Base-by-base conservation (phyloP, 2,113 vertebrate genomes). In the Nothobranchius furzeri region DNA sequence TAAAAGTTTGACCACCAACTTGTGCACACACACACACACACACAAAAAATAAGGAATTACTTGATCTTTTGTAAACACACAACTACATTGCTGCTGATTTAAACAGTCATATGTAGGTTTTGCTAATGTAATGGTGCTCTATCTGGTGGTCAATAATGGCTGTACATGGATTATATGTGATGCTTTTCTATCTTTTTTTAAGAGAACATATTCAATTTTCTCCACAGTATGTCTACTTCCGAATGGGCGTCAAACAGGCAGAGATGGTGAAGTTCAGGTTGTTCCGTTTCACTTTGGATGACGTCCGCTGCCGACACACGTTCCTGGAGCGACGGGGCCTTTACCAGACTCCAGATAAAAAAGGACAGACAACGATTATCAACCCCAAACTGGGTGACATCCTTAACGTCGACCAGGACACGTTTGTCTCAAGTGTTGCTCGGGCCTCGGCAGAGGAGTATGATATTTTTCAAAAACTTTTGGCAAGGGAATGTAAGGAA, bases 251-350 rank as follows among this genome's bases (percentile, higher is more conserved):
- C 36, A 91, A 62, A 67, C 96, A 98, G 15, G 60, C 62, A 1
- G 94, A 94, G 42, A 93, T 99, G 74, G 88, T 95, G 60, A 94
- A 88, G 73, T 89, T 89, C 6, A 86, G 79, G 7, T 76, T 95
- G 6, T 95, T 98, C 67, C 87, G 79, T 45, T 78, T 73, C 65
- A 49, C 93, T 1, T 56, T 97, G n/a, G 79, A 84, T 0, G 94
- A 95, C 77, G 85, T 96, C 42, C 90, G 90, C 54, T 91, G 88
- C 83, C 93, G 98, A 3, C 95, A 97, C 62, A 47, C 83, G 58
- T 99, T 96, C 85, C 82, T 99, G 68, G 97, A 99, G 89, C 94
- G 96, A 0, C 90, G 95, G 0, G 98, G 97, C 12, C 81, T 93
- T 12, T 99, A 95, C 75, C 92, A 94, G 55, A 96, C 95, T 2